These are phyloP conservation scores for Aphaenogaster floridana DNA, from an alignment of 1,140 invertebrate genomes.

Conservation along the genomic window DNA sequence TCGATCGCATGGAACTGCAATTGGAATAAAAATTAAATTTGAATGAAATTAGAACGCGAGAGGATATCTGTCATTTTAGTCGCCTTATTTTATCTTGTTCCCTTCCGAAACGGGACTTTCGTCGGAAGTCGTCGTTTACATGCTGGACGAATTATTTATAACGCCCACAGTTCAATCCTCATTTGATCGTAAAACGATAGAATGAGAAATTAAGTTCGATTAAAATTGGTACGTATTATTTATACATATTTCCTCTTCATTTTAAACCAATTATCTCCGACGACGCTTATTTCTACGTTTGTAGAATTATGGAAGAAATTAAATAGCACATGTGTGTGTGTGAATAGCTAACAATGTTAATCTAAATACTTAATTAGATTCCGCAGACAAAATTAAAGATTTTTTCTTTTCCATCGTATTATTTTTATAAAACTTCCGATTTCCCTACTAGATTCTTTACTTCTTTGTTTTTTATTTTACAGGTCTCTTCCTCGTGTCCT, in stretches of 20 bases:
- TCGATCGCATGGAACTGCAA: neutral
- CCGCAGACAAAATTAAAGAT: neutral
- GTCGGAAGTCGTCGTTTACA: neutral
- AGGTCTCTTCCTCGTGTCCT: neutral
- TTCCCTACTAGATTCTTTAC: neutral
- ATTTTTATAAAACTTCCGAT: neutral
- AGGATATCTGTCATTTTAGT: slow-evolving; percentile 10
- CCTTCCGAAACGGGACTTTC: neutral
- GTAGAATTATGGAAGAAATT: neutral
- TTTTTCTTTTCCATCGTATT: neutral
- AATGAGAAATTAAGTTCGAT: neutral
- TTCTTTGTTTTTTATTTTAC: slow-evolving; percentile 66
- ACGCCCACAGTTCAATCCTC: neutral
- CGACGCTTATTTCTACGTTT: neutral
- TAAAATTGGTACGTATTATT: neutral
- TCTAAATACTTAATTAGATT: neutral
- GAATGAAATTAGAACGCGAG: neutral
- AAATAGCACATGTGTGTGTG: neutral
- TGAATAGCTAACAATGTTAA: neutral
- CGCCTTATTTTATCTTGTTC: neutral
- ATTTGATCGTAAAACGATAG: neutral
- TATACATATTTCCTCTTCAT: neutral
- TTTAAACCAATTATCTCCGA: neutral
- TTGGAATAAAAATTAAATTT: slow-evolving; percentile 21
- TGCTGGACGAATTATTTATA: slow-evolving; percentile 9